Base-by-base conservation (phyloP, 1,140 invertebrate genomes). In the Drosophila tsacasi region DNA sequence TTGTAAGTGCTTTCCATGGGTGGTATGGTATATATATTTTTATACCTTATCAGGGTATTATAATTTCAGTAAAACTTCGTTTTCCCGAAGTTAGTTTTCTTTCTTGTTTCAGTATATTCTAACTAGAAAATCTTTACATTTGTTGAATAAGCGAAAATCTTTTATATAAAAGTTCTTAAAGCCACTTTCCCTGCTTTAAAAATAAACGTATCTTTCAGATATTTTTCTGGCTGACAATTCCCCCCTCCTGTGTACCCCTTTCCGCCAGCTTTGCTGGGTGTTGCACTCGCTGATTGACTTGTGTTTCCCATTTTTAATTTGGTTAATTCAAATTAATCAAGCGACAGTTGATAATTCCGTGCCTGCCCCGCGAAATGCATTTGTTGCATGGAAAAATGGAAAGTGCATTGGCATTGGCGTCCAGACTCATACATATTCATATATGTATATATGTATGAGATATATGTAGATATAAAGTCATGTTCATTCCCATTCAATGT, bases 251-350 rank as follows among this genome's bases (percentile, higher is more conserved):
- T 7, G 3, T n/a, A 15, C 10, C 47, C 30, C 17, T 13, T 67
- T 1, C 13, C 35, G 6, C 17, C 8, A 54, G 35, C 30, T 37
- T 39, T 68, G 23, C 71, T 61, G 71, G 71, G 71, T 74, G 68
- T 74, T 74, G 71, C 71, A 74, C 66, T 74, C 68, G 71, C 55
- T 74, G 71, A 74, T 74, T 74, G 71, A 74, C 71, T 74, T 73
- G 71, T 74, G 71, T 74, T 74, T 74, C 71, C 71, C 71, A 73
- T 74, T 74, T 74, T 74, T 74, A 74, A 74, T 74, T 74, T 61
- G 67, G 67, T 74, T 74, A 74, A 74, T 74, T 74, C 71, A 74
- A 74, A 74, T 74, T 74, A 74, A 74, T 74, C 68, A 74, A 74
- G 71, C 71, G 71, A 74, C 71, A 61, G 71, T 74, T 74, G 71